Percentiles rank a stretch among this genome's conserved stretches.
Conservation (phyloP, 2,113 vertebrate species). For the Gopherus evgoodei region DNA sequence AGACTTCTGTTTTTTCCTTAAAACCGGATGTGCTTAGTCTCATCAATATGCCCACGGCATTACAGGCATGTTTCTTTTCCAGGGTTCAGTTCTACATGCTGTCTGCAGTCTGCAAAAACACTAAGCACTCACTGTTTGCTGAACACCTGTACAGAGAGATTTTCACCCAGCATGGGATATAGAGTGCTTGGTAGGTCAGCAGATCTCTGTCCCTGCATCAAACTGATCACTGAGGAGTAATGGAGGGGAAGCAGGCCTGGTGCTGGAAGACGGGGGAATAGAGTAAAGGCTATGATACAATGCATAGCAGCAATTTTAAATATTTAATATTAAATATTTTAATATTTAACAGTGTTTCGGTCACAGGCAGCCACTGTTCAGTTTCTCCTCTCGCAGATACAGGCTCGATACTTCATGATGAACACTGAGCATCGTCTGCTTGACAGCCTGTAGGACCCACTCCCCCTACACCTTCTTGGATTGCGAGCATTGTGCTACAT, state of each 20-base stretch:
- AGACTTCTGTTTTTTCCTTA: background rate
- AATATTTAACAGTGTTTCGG: background rate
- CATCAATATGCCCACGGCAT: fast-evolving
- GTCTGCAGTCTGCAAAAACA: background rate
- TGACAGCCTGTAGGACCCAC: background rate
- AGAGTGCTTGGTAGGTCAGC: fast-evolving
- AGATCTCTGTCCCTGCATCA: fast-evolving
- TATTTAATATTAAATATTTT: background rate
- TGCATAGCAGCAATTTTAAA: background rate
- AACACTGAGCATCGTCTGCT: background rate
- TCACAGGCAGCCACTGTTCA: fast-evolving
- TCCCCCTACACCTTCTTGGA: background rate
- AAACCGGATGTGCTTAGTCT: fast-evolving
- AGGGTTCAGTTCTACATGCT: fast-evolving
- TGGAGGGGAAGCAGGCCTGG: background rate
- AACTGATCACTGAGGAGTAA: background rate
- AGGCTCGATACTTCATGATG: fast-evolving
- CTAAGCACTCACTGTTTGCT: fast-evolving
- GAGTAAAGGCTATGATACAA: background rate
- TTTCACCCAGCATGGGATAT: fast-evolving
- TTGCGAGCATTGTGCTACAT: background rate
- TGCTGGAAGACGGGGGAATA: background rate
- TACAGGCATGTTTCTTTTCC: background rate
- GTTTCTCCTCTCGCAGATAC: background rate
- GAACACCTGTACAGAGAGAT: fast-evolving